Conservation (phyloP, 2,888 invertebrate species). For the Caenorhabditis afra region DNA sequence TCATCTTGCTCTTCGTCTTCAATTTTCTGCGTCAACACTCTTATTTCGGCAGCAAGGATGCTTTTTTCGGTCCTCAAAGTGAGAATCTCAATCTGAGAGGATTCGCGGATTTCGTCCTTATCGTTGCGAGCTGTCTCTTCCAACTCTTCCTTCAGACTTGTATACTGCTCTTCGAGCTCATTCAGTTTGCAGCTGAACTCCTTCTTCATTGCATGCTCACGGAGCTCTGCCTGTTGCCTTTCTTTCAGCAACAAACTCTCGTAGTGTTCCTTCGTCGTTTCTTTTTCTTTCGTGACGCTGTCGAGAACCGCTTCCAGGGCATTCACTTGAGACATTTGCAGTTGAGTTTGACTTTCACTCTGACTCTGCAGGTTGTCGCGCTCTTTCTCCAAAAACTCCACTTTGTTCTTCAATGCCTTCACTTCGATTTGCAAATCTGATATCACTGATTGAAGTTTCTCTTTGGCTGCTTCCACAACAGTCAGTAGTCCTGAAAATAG, state of each 20-base stretch:
- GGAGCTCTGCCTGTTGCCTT: slow-evolving; percentile 75
- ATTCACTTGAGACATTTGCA: slow-evolving; percentile 79
- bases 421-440: slow-evolving; percentile 79
- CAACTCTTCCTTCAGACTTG: slow-evolving; percentile 75
- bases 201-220: slow-evolving; percentile 78
- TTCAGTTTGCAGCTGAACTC: slow-evolving; percentile 79
- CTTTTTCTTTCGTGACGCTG: slow-evolving; percentile 80
- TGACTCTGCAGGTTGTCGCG: slow-evolving; percentile 79
- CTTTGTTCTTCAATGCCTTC: slow-evolving; percentile 78
- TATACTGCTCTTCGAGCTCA: slow-evolving; percentile 80
- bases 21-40: slow-evolving; percentile 67
- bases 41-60: slow-evolving; percentile 71
- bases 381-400: slow-evolving; percentile 80
- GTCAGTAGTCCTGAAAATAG: slow-evolving; percentile 70
- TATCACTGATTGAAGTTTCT: slow-evolving; percentile 75
- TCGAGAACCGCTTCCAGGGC: slow-evolving; percentile 80
- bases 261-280: slow-evolving; percentile 78
- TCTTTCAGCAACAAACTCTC: slow-evolving; percentile 76
- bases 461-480: slow-evolving; percentile 75
- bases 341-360: slow-evolving; percentile 78
- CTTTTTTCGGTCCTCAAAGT: slow-evolving; percentile 70
- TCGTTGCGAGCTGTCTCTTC: slow-evolving; percentile 71
- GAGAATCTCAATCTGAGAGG: slow-evolving; percentile 75
- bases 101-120: slow-evolving; percentile 70
- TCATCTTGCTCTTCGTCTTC: slow-evolving; percentile 64